Percentiles rank a stretch among this genome's conserved stretches.
phyloP scores from a whole-genome alignment of 2,113 vertebrate species.

The Ursus arctos region DNA sequence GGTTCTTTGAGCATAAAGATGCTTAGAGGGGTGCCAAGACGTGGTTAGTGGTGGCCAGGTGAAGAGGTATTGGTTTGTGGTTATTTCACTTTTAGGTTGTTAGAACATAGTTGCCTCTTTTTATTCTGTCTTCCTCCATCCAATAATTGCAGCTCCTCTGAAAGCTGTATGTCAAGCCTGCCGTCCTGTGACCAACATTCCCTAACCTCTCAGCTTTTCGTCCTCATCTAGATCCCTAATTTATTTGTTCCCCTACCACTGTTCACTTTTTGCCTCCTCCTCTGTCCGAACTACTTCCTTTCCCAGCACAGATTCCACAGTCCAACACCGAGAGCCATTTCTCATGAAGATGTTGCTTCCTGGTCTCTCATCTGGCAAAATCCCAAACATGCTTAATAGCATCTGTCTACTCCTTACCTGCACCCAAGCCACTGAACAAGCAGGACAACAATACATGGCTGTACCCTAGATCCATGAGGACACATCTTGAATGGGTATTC shows the following conservation, averaged over 20 bases:
- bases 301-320: not conserved
- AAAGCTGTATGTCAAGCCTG: not conserved
- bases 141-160: not conserved
- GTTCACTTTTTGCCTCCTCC: not conserved
- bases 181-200: not conserved
- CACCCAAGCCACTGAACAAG: not conserved
- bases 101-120: not conserved
- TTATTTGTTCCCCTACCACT: not conserved
- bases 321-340: not conserved
- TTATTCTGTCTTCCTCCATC: not conserved
- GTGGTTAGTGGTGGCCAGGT: not conserved
- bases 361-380: not conserved
- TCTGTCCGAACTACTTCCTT: not conserved
- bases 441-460: not conserved
- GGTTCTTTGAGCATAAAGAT: not conserved
- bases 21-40: not conserved
- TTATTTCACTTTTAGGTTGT: not conserved
- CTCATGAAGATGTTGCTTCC: not conserved
- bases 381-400: not conserved
- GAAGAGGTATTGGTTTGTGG: not conserved
- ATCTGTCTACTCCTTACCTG: not conserved
- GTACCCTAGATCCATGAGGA: not conserved
- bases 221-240: not conserved
- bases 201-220: not conserved
- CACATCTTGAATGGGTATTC: not conserved